phyloP scores from a whole-genome alignment of 2,888 invertebrate genomes.

The Chrysolina oricalcia region DNA sequence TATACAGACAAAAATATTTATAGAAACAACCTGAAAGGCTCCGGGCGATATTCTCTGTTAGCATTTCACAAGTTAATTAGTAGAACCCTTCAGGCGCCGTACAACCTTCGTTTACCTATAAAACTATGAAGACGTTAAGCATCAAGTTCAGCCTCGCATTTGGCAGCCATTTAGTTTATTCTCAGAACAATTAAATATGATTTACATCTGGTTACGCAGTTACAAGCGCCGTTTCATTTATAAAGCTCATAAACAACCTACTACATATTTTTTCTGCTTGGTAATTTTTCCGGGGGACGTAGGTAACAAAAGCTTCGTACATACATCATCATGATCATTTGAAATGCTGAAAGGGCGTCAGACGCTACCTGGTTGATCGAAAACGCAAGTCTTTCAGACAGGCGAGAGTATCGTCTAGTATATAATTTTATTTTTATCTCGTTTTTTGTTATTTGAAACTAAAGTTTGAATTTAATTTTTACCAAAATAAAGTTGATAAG shows the following conservation, averaged over 20 bases:
- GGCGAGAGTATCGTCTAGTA: too few relatives aligned
- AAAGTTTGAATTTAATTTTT: too few relatives aligned
- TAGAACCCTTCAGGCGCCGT: slow-evolving; percentile 24
- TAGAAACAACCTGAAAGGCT: slow-evolving; percentile 16
- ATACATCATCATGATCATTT: slow-evolving; percentile 13
- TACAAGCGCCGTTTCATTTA: slow-evolving; percentile 34
- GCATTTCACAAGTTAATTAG: slow-evolving; percentile 25
- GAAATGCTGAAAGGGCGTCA: background rate
- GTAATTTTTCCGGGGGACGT: slow-evolving; percentile 18
- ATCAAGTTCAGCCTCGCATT: slow-evolving; percentile 40
- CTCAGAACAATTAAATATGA: slow-evolving; percentile 57
- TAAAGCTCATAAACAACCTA: slow-evolving; percentile 32
- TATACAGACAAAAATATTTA: slow-evolving; percentile 16
- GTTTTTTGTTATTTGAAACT: too few relatives aligned
- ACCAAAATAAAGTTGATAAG: too few relatives aligned
- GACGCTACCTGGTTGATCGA: background rate
- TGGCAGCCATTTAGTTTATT: slow-evolving; percentile 52
- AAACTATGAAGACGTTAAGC: slow-evolving; percentile 37
- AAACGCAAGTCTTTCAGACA: background rate
- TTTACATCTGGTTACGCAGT: slow-evolving; percentile 50
- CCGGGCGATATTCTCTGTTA: slow-evolving; percentile 7
- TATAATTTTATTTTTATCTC: too few relatives aligned
- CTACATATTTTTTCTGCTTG: slow-evolving; percentile 6
- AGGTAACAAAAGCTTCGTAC: background rate
- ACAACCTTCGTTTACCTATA: slow-evolving; percentile 34